These are phyloP conservation scores for Coptodon bakossiorum DNA, from an alignment of 2,113 vertebrate genomes.

Conservation along the genomic window DNA sequence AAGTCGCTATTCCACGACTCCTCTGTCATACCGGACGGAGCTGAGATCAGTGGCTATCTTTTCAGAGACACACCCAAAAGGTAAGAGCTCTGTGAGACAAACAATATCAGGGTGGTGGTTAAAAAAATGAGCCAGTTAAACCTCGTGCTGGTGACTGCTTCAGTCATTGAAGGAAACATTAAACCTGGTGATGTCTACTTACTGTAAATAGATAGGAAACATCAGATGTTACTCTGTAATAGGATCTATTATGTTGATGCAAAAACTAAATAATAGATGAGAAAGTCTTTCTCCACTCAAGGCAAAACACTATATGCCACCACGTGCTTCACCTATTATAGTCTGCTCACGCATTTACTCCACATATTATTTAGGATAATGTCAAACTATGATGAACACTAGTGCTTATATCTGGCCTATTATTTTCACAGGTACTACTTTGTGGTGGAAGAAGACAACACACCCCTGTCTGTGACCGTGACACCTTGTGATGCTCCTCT, in stretches of 20 bases:
- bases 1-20: conserved; percentile 90
- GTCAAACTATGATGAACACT: background rate
- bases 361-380: background rate
- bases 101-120: background rate
- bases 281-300: conserved; percentile 18
- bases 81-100: conserved; percentile 57
- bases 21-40: conserved; percentile 90
- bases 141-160: background rate
- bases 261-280: conserved; percentile 69
- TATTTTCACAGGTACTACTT: conserved; percentile 86
- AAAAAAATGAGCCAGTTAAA: background rate
- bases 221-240: conserved; percentile 37
- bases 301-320: background rate
- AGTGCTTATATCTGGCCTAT: background rate
- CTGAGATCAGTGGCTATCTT: conserved; percentile 92
- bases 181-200: conserved; percentile 16
- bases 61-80: conserved; percentile 95
- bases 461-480: conserved; percentile 90
- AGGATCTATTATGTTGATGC: conserved; percentile 34
- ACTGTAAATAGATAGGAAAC: conserved; percentile 45
- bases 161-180: background rate
- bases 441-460: conserved; percentile 97
- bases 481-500: conserved; percentile 94
- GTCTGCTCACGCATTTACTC: background rate
- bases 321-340: background rate